Evolutionary conservation across 1,140 invertebrate species (phyloP), one percentile per base, ranked within the genome.

Genomic region (Battus philenor): DNA sequence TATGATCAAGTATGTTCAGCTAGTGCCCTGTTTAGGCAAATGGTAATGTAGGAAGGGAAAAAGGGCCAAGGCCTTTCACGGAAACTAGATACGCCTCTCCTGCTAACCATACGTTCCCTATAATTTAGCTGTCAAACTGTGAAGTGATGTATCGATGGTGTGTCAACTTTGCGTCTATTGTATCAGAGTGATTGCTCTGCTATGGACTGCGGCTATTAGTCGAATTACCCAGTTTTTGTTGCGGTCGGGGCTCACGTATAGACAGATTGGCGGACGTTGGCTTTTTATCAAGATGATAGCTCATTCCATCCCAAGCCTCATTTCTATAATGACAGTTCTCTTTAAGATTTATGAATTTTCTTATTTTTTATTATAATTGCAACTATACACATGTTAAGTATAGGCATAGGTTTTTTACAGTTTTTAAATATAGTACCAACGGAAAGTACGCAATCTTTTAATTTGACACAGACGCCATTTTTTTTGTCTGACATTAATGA

Each of bases 71-170:
- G 17, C 32, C 32, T 34, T 34, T 18, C 16, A 34, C 32, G 17
- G 32, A 10, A 34, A 34, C 32, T 34, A 3, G 16, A 20, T 20
- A 20, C 0, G 15, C 29, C 11, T 13, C 41, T 26, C 9, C 0
- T 58, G 51, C 48, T 47, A 47, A 53, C 56, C 6, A 41, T 63
- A 34, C 32, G 48, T 24, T 7, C 5, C 13, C 33, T 46, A 47
- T 57, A 60, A 64, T 64, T 59, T 60, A 52, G 46, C 54, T 60
- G 60, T 64, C 60, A 59, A 50, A 55, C 30, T 46, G 3, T 9
- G 31, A 43, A 45, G 46, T 59, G 56, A 64, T 59, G 48, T 54
- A 64, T 59, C 13, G 53, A 29, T 22, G 5, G 24, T 13, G 20
- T 47, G 51, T 55, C 46, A 60, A 54, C 49, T 50, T 52, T 27